These are phyloP conservation scores for Arrhamphus sclerolepis DNA, from an alignment of 2,797 vertebrate species.

Conservation along the genomic window DNA sequence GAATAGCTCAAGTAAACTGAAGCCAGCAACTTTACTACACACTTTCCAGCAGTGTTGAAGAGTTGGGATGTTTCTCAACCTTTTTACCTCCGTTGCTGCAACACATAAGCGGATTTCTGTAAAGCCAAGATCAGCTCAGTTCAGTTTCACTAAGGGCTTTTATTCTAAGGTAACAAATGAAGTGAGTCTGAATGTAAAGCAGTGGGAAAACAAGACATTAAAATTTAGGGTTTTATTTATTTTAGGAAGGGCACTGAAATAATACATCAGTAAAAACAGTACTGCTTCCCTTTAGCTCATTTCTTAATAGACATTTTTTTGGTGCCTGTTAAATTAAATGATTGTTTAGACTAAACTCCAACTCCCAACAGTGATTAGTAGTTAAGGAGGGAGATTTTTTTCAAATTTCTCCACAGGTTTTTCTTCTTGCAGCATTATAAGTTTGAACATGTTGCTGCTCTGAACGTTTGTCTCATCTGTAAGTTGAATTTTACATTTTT, in stretches of 20 bases:
- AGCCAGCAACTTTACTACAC: slow-evolving; percentile 68
- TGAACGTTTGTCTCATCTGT: too few relatives aligned
- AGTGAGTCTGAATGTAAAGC: neutral
- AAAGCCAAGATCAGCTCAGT: slow-evolving; percentile 13
- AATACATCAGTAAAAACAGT: neutral
- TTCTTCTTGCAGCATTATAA: too few relatives aligned
- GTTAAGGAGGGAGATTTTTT: too few relatives aligned
- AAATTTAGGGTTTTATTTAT: neutral
- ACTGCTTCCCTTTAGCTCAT: too few relatives aligned
- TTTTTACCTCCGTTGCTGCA: slow-evolving; percentile 43
- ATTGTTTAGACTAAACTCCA: too few relatives aligned
- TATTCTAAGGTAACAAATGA: slow-evolving; percentile 1
- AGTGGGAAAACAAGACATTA: neutral
- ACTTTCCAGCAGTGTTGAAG: slow-evolving; percentile 41
- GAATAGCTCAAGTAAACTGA: slow-evolving; percentile 56
- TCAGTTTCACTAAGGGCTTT: slow-evolving; percentile 10
- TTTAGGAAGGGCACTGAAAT: neutral
- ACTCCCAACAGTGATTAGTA: too few relatives aligned
- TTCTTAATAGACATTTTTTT: too few relatives aligned
- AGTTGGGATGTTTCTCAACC: slow-evolving; percentile 52
- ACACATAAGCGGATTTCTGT: slow-evolving; percentile 34
- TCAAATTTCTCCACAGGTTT: too few relatives aligned
- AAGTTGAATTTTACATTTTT: too few relatives aligned
- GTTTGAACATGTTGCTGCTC: too few relatives aligned
- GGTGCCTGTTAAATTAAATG: too few relatives aligned